Evolutionary conservation across 2,113 vertebrate species (phyloP).

Genomic region (Tichodroma muraria): DNA sequence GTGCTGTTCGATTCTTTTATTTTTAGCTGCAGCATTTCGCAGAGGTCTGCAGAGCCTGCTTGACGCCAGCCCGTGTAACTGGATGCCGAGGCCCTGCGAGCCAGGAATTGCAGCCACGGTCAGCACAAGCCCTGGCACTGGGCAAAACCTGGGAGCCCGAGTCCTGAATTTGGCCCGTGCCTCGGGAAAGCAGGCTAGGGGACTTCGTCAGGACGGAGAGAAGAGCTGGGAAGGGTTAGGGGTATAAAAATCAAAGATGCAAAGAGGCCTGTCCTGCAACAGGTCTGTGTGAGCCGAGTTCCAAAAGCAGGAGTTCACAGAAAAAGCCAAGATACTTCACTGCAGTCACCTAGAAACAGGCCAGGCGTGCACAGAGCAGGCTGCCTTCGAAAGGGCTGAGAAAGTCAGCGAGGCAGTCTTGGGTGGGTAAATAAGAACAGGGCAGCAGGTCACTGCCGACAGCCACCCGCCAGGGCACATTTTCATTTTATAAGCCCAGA

Average conservation of each 20-base stretch:
- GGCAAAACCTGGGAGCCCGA: background rate
- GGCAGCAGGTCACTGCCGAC: background rate
- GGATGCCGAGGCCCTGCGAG: slow-evolving; percentile 59
- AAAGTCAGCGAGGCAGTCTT: background rate
- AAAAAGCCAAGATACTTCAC: background rate
- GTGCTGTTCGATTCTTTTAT: slow-evolving; percentile 40
- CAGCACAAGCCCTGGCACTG: slow-evolving; percentile 6
- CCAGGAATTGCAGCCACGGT: slow-evolving; percentile 66
- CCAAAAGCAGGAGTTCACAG: background rate
- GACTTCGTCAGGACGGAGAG: background rate
- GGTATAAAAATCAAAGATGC: background rate
- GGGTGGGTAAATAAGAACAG: background rate
- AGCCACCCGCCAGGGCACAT: background rate
- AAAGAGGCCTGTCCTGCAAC: background rate
- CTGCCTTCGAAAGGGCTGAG: background rate
- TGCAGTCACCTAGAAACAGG: background rate
- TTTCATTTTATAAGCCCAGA: background rate
- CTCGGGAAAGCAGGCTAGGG: background rate
- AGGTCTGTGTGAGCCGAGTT: background rate
- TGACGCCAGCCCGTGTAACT: slow-evolving; percentile 81
- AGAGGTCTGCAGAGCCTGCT: slow-evolving; percentile 59
- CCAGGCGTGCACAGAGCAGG: background rate
- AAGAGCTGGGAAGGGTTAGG: background rate
- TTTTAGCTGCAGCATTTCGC: slow-evolving; percentile 55
- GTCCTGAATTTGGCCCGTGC: background rate